Evolutionary conservation across 2,113 vertebrate genomes (phyloP), one percentile per base, ranked within the genome.

Genomic region (Dipodomys stephensi): DNA sequence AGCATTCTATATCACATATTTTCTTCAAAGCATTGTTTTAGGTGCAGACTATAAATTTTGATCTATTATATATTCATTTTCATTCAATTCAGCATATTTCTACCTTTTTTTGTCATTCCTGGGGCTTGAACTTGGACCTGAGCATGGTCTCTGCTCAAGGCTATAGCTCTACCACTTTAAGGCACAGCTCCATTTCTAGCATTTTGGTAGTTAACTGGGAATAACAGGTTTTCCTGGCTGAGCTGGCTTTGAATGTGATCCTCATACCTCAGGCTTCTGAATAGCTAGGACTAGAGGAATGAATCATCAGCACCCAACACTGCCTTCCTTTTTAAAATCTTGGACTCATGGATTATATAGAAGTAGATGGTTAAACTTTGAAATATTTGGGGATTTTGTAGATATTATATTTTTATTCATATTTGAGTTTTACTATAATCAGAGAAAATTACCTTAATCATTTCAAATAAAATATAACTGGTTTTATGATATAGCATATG

Each of bases 311-410:
- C 53, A 57, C 53, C 53, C 53, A 57, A 57, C 15, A 57, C 16
- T 16, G 53, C 4, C 32, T 69, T 76, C 3, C n/a, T 44, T 89
- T 9, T 81, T 92, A 69, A 49, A 49, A 18, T 65, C 8, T 79
- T 90, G 93, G 53, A 57, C 10, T 69, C 23, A n/a, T 18, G 10
- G 32, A 80, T 84, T 86, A 95, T 88, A 82, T 93, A 87, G 2
- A 68, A 78, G 22, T 73, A 2, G 30, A 6, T 92, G 92, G 2
- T 90, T 93, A 69, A 73, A 35, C 27, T 74, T 92, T 90, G 10
- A 80, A 65, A 28, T 92, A 30, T 81, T 62, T 84, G 32, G 13
- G 12, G 10, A 85, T 86, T 74, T 83, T 23, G 2, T 3, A 89
- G 10, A 30, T 60, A 32, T 65, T 18, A 65, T 77, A 76, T 9